Percentiles rank a stretch among this genome's conserved stretches.
These are phyloP conservation scores for Gnathonemus longibarbis DNA, from an alignment of 2,113 vertebrate genomes.

Conservation along the genomic window DNA sequence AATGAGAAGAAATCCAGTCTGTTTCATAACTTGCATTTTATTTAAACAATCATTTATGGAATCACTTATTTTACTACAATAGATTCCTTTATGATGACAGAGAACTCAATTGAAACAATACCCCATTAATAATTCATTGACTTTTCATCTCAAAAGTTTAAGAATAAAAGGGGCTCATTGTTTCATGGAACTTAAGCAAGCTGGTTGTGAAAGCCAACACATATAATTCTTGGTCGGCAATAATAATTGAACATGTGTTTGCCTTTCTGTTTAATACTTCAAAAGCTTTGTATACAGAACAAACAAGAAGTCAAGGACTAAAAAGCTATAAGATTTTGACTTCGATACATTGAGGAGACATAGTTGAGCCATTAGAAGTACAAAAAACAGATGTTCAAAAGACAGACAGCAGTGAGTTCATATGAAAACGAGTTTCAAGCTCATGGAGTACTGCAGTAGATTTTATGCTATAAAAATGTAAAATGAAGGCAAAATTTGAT, in stretches of 20 bases:
- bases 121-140: conserved; percentile 24
- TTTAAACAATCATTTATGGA: conserved; percentile 4
- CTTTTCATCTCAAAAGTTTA: conserved; percentile 24
- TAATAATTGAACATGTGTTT: conserved; percentile 48
- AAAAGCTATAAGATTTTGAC: conserved; percentile 38
- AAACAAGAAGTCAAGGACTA: conserved; percentile 38
- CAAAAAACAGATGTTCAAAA: conserved; percentile 1
- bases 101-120: conserved; percentile 35
- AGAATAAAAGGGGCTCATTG: conserved; percentile 48
- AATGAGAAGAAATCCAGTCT: neutral
- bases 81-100: conserved; percentile 21
- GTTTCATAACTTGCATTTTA: neutral
- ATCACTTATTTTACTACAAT: neutral
- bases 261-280: conserved; percentile 36
- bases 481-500: conserved; percentile 33
- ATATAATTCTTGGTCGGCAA: conserved; percentile 34
- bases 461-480: conserved; percentile 41
- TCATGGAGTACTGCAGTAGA: conserved; percentile 31
- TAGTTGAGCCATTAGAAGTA: conserved; percentile 28
- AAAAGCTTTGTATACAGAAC: conserved; percentile 28
- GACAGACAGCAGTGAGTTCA: neutral
- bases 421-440: conserved; percentile 37
- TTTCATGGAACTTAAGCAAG: conserved; percentile 41
- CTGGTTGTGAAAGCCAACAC: conserved; percentile 46
- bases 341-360: conserved; percentile 28